phyloP scores from a whole-genome alignment of 2,113 vertebrate genomes.

The Riparia riparia region DNA sequence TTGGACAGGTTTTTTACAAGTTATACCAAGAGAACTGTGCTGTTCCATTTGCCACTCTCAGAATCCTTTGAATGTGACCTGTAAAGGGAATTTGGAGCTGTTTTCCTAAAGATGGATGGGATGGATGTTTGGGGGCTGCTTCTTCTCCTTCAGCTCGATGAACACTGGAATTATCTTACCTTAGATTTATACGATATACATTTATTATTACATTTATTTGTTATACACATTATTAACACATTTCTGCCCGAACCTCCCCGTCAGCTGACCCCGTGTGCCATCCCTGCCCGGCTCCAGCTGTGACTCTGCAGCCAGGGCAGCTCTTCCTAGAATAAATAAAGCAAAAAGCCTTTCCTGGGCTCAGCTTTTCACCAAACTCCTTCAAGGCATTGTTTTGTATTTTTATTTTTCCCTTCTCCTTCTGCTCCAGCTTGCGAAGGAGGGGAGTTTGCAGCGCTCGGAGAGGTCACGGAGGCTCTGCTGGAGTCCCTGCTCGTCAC shows the following conservation, averaged over 20 bases:
- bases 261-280: neutral
- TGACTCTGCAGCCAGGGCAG: neutral
- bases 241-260: neutral
- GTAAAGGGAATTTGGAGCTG: neutral
- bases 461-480: neutral
- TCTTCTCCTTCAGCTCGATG: neutral
- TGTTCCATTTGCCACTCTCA: fast-evolving
- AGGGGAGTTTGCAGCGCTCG: neutral
- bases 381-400: neutral
- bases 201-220: neutral
- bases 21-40: fast-evolving
- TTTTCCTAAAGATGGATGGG: neutral
- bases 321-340: neutral
- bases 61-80: fast-evolving
- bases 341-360: neutral
- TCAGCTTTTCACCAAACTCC: neutral
- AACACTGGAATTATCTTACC: neutral
- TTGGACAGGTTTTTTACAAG: neutral
- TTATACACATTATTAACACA: fast-evolving
- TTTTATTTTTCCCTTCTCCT: no score
- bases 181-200: no score
- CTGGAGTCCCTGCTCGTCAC: neutral
- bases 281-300: neutral
- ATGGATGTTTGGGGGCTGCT: fast-evolving
- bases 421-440: neutral